Percentiles rank a stretch among this genome's conserved stretches.
phyloP scores from a whole-genome alignment of 2,888 invertebrate species.

The Antheraea yamamai region DNA sequence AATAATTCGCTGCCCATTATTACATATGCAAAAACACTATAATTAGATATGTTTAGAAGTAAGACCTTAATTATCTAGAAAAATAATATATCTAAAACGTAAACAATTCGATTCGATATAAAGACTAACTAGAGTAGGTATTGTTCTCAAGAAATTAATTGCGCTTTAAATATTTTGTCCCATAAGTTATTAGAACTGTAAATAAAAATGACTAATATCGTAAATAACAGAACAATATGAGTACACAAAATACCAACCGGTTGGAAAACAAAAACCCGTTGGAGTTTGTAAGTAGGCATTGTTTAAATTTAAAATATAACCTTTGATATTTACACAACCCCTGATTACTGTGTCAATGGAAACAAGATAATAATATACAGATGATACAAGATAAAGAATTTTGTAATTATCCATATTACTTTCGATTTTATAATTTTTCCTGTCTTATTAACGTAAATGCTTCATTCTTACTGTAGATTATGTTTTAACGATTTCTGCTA shows the following conservation, averaged over 20 bases:
- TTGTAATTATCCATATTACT: neutral
- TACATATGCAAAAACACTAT: no score
- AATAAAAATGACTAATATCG: neutral
- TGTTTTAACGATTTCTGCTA: no score
- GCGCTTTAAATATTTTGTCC: no score
- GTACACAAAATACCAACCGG: neutral
- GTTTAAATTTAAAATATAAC: slow-evolving; percentile 2
- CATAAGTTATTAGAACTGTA: neutral
- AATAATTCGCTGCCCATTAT: no score
- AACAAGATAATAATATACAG: neutral
- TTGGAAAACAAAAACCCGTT: neutral
- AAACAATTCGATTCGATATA: no score
- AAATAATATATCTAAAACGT: no score
- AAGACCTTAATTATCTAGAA: no score
- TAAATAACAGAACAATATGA: neutral
- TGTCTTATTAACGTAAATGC: neutral
- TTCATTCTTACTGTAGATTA: neutral
- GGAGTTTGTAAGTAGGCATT: neutral
- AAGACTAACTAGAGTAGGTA: no score
- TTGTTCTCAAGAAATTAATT: no score
- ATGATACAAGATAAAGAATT: neutral
- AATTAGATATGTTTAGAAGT: no score
- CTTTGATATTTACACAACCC: slow-evolving; percentile 2
- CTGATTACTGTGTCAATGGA: slow-evolving; percentile 8
- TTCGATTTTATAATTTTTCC: neutral